phyloP scores from a whole-genome alignment of 1,140 invertebrate species.

The Drosophila ironensis region DNA sequence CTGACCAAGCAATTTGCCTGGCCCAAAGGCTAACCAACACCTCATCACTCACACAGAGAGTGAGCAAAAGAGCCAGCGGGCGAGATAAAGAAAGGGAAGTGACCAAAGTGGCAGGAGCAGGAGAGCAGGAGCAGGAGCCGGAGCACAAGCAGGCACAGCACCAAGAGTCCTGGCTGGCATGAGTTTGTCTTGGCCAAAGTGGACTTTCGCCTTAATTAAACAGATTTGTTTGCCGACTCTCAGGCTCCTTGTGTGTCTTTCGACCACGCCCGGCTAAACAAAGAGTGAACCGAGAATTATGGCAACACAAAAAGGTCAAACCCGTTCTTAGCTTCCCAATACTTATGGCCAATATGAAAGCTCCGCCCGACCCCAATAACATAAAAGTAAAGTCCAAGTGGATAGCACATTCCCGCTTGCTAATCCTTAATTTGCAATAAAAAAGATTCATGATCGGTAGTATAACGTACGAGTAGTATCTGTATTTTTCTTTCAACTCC shows the following conservation, averaged over 20 bases:
- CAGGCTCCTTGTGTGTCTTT: slow-evolving; percentile 4
- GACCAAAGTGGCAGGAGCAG: not conserved
- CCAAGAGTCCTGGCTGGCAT: not conserved
- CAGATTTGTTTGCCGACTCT: slow-evolving; percentile 46
- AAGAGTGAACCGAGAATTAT: slow-evolving; percentile 43
- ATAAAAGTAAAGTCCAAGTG: slow-evolving; percentile 24
- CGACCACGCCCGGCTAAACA: slow-evolving; percentile 24
- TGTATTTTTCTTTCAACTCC: not conserved
- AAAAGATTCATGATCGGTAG: slow-evolving; percentile 32
- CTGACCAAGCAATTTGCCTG: slow-evolving; percentile 57
- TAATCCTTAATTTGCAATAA: slow-evolving; percentile 47
- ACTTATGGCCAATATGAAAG: slow-evolving; percentile 29
- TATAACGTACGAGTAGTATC: slow-evolving; percentile 12
- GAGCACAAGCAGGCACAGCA: not conserved
- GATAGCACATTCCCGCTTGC: slow-evolving; percentile 21
- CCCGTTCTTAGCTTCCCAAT: slow-evolving; percentile 42
- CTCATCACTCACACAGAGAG: slow-evolving; percentile 50
- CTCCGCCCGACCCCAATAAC: slow-evolving; percentile 13
- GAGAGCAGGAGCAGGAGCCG: not conserved
- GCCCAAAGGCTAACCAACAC: slow-evolving; percentile 55
- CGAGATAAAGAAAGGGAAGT: slow-evolving; percentile 8
- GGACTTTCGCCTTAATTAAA: slow-evolving; percentile 53
- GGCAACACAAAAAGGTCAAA: slow-evolving; percentile 42
- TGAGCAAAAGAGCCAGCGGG: slow-evolving; percentile 12
- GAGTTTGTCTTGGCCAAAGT: slow-evolving; percentile 12